Evolutionary conservation across 30 jellyfish, hydroid and myxozoan genomes (phyloP).

Genomic region (Euphysa ruthae): DNA sequence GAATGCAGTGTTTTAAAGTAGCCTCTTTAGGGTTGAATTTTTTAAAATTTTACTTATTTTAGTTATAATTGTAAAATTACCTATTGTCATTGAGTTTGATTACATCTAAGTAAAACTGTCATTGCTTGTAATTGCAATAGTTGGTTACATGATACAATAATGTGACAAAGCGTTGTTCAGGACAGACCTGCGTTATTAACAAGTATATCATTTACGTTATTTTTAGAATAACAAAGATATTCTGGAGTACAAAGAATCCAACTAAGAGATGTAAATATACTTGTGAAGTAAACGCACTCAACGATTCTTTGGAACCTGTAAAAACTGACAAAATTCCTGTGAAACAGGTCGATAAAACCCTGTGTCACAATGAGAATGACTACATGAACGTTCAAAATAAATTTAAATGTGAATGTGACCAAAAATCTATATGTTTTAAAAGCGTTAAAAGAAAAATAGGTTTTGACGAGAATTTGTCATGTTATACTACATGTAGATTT

Average conservation of each 20-base stretch:
- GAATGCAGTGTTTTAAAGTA: too few relatives aligned
- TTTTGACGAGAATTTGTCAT: not conserved
- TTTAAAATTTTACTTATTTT: too few relatives aligned
- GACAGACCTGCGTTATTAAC: too few relatives aligned
- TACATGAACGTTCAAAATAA: not conserved
- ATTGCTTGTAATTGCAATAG: too few relatives aligned
- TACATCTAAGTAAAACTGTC: too few relatives aligned
- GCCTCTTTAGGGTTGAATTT: too few relatives aligned
- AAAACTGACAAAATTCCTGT: not conserved
- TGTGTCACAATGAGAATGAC: constrained; percentile 10
- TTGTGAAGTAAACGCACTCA: not conserved
- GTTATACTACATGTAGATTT: too few relatives aligned
- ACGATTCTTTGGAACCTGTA: not conserved
- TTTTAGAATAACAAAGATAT: constrained; percentile 49
- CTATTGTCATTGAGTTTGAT: too few relatives aligned
- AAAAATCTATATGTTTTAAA: not conserved
- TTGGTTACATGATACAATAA: too few relatives aligned
- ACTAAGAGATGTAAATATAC: constrained; percentile 50
- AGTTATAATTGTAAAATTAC: too few relatives aligned
- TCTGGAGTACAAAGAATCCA: constrained; percentile 74
- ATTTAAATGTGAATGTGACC: not conserved
- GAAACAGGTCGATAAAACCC: not conserved
- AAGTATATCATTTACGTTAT: not conserved
- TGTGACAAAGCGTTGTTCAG: too few relatives aligned
- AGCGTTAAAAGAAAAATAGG: constrained; percentile 12